These are phyloP conservation scores for Pimephales promelas DNA, from an alignment of 2,113 vertebrate species.

Conservation along the genomic window DNA sequence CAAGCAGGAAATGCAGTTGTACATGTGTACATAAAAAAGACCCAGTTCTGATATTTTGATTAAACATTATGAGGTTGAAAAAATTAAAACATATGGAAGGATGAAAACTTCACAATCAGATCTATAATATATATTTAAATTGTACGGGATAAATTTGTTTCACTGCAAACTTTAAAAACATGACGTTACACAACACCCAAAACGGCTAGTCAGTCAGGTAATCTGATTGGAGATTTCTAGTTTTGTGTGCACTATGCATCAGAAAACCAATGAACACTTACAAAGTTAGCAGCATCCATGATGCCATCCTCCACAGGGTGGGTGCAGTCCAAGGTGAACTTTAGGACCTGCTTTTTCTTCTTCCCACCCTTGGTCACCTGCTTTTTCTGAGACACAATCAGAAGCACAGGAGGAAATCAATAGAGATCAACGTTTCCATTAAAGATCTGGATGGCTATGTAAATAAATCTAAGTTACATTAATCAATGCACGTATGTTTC, in stretches of 20 bases:
- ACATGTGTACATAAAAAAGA: neutral
- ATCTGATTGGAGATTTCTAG: neutral
- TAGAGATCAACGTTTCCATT: rapidly evolving
- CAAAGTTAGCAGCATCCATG: slow-evolving; percentile 98
- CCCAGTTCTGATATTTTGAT: too few species aligned
- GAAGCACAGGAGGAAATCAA: neutral
- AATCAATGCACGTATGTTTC: neutral
- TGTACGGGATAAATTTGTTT: too few species aligned
- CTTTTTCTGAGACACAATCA: slow-evolving; percentile 81
- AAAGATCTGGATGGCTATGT: rapidly evolving
- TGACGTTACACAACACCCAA: neutral
- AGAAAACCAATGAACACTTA: slow-evolving; percentile 69
- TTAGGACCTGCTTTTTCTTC: slow-evolving; percentile 95
- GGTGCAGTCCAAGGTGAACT: slow-evolving; percentile 96
- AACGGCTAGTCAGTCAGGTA: neutral
- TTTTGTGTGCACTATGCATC: neutral
- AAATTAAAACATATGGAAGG: too few species aligned
- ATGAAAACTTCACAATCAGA: too few species aligned
- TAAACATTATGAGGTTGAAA: too few species aligned
- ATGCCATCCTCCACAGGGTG: slow-evolving; percentile 98
- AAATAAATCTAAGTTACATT: neutral
- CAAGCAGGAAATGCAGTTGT: neutral
- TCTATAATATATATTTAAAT: too few species aligned
- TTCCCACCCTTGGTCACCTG: slow-evolving; percentile 88
- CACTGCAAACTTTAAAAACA: too few species aligned